Evolutionary conservation across 2,797 vertebrate species (phyloP).

Genomic region (Cryptoprocta ferox): DNA sequence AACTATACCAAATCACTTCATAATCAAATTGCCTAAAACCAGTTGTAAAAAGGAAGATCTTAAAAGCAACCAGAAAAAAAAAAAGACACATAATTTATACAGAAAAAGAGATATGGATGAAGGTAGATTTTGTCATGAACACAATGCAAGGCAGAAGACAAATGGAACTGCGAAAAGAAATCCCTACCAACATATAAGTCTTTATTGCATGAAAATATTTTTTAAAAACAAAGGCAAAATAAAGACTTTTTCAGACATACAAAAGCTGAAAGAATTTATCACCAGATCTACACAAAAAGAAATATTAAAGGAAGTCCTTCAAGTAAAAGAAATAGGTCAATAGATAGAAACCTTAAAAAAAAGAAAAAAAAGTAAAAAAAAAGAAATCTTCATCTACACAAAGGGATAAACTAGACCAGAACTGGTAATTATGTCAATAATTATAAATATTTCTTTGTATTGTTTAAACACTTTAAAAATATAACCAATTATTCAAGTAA

Average conservation of each 20-base stretch:
- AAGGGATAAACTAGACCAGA: neutral
- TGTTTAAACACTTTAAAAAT: neutral
- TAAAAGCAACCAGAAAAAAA: neutral
- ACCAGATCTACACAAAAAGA: neutral
- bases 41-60: neutral
- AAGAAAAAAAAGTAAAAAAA: no score
- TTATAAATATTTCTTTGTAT: neutral
- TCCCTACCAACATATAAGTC: neutral
- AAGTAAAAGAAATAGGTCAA: neutral
- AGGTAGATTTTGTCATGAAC: neutral
- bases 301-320: neutral
- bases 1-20: neutral
- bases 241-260: neutral
- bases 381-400: neutral
- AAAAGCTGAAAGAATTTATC: neutral
- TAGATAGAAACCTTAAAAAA: neutral
- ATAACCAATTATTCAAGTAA: neutral
- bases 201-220: neutral
- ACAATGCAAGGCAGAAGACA: neutral
- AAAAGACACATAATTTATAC: neutral
- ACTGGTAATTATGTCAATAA: neutral
- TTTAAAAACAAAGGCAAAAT: neutral
- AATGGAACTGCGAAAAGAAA: neutral
- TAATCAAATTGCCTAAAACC: neutral
- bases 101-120: neutral